Conservation (phyloP, 2,113 vertebrate genomes). For the Hippocampus barbouri region DNA sequence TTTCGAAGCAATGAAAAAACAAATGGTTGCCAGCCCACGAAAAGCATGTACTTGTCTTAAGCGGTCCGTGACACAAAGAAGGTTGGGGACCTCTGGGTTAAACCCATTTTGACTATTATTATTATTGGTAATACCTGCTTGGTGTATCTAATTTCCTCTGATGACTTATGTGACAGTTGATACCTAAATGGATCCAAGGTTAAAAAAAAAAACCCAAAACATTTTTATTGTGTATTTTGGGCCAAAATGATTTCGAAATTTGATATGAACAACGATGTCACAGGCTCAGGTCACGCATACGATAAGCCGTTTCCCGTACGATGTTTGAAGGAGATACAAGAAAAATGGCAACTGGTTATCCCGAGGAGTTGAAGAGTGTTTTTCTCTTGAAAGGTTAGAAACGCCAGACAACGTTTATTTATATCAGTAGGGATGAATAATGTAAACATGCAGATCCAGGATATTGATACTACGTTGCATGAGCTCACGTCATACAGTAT, state of each 20-base stretch:
- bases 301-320: not conserved
- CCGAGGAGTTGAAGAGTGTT: not conserved
- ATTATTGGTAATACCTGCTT: not conserved
- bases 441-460: not conserved
- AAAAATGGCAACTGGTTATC: not conserved
- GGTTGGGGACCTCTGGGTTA: not conserved
- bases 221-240: not conserved
- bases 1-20: too few species aligned
- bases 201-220: too few species aligned
- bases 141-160: not conserved
- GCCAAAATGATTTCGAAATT: not conserved
- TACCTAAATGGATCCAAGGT: too few species aligned
- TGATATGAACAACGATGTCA: not conserved
- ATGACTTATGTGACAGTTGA: not conserved
- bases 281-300: not conserved
- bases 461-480: constrained; percentile 34
- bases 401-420: constrained; percentile 46
- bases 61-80: too few species aligned
- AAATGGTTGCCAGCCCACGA: too few species aligned
- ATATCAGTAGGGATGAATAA: constrained; percentile 1
- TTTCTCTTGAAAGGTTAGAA: constrained; percentile 20
- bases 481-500: constrained; percentile 38
- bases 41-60: too few species aligned
- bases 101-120: not conserved
- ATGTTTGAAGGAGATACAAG: constrained; percentile 10